These are phyloP conservation scores for Reticulitermes speratus DNA, from an alignment of 1,140 invertebrate species.

Conservation along the genomic window DNA sequence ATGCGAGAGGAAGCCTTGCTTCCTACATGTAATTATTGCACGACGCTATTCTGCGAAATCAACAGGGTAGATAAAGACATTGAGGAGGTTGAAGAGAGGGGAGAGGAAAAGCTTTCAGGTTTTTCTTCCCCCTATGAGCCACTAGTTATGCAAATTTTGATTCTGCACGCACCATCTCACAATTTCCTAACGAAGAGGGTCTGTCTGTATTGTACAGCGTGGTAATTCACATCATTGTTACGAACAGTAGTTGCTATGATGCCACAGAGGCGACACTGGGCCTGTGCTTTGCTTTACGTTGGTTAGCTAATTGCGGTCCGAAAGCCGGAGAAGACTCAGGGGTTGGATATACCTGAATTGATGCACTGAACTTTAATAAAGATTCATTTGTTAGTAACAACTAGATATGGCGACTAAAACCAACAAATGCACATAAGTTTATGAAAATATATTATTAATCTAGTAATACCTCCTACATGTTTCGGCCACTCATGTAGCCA, in stretches of 20 bases:
- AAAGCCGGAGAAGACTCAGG: not conserved
- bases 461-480: too few species aligned
- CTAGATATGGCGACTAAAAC: too few species aligned
- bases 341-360: not conserved
- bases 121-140: not conserved
- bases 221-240: not conserved
- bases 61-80: not conserved
- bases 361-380: too few species aligned
- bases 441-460: too few species aligned
- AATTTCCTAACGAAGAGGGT: slow-evolving; percentile 5
- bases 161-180: slow-evolving; percentile 7
- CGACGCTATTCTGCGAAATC: not conserved
- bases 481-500: too few species aligned
- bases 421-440: too few species aligned
- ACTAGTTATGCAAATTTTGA: slow-evolving; percentile 13
- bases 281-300: not conserved
- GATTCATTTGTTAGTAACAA: too few species aligned
- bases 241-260: not conserved
- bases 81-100: not conserved
- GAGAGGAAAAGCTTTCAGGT: too few species aligned
- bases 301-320: not conserved
- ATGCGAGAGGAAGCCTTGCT: not conserved
- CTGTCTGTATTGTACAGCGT: not conserved
- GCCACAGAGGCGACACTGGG: not conserved
- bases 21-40: not conserved